Percentiles rank a stretch among this genome's conserved stretches.
Evolutionary conservation across 2,113 vertebrate genomes (phyloP).

Genomic region (Balaeniceps rex): DNA sequence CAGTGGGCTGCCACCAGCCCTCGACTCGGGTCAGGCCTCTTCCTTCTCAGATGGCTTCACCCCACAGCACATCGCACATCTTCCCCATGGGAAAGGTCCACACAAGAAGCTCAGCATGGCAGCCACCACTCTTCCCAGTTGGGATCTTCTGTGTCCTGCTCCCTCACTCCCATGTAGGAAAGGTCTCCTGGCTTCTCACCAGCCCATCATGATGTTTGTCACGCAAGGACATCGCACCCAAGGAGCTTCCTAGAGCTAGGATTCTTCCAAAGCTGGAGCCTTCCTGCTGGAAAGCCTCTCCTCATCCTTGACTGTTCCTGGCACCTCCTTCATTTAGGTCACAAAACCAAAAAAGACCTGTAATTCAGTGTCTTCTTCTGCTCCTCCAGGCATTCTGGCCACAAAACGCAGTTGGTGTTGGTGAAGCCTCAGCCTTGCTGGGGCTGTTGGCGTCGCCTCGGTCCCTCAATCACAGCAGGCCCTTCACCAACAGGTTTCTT

Average conservation of each 20-base stretch:
- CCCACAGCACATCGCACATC: rapidly evolving
- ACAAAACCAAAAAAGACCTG: background rate
- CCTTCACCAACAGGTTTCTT: background rate
- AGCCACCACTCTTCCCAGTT: background rate
- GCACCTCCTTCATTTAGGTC: background rate
- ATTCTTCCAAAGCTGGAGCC: background rate
- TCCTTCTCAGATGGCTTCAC: background rate
- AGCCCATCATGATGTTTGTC: background rate
- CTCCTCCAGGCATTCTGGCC: background rate
- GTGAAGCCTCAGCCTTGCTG: background rate
- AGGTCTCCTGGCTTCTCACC: background rate
- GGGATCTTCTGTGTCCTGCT: background rate
- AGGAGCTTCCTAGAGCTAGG: background rate
- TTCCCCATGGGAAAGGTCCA: background rate
- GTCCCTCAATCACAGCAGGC: background rate
- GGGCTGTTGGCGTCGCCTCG: rapidly evolving
- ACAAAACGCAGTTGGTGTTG: rapidly evolving
- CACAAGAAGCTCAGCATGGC: background rate
- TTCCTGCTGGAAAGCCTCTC: background rate
- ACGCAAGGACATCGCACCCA: background rate
- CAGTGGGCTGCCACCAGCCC: background rate
- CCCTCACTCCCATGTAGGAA: background rate
- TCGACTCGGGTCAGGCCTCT: background rate
- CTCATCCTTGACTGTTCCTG: background rate
- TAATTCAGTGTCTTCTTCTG: background rate